phyloP scores from a whole-genome alignment of 2,888 invertebrate genomes.

The Dryadula phaetusa region DNA sequence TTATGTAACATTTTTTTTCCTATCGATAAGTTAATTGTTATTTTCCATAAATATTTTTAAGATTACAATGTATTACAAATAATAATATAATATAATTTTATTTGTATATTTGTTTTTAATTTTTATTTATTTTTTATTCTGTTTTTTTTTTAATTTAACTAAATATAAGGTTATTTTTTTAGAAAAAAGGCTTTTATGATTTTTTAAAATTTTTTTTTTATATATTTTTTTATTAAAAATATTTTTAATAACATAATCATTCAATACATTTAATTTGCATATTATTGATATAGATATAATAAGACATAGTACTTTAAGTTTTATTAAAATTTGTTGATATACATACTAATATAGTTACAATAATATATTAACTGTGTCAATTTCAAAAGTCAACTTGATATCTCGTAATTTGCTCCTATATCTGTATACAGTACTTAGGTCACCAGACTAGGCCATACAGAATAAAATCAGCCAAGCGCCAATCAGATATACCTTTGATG shows the following conservation, averaged over 20 bases:
- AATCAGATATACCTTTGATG: not conserved
- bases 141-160: no score
- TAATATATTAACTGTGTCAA: not conserved
- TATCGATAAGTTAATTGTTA: not conserved
- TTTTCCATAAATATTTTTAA: conserved; percentile 11
- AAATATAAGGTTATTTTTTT: no score
- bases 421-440: not conserved
- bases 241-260: no score
- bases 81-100: conserved; percentile 1
- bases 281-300: no score
- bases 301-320: no score
- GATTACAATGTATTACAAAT: not conserved
- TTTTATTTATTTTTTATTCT: not conserved
- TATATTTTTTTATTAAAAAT: no score
- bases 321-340: no score
- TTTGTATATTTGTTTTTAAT: not conserved
- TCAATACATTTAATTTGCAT: no score
- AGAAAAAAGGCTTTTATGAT: no score
- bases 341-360: no score
- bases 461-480: not conserved
- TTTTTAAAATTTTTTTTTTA: no score
- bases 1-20: not conserved
- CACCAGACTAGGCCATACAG: not conserved
- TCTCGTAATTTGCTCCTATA: not conserved
- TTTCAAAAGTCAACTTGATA: not conserved